These are phyloP conservation scores for Mystacornis crossleyi DNA, from an alignment of 2,113 vertebrate species.

Conservation along the genomic window DNA sequence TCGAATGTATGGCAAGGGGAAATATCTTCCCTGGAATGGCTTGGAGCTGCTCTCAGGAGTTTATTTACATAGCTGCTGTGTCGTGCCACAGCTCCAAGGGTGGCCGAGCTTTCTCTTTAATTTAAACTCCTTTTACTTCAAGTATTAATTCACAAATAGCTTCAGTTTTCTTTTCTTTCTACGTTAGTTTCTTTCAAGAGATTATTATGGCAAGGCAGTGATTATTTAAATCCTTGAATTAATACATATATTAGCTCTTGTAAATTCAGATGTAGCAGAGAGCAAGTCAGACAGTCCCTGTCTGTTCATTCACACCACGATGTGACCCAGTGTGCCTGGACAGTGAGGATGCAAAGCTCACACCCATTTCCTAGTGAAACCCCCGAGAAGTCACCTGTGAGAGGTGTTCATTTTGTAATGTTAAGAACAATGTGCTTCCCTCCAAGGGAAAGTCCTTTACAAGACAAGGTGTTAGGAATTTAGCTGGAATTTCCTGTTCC, in stretches of 20 bases:
- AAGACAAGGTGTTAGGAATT: not conserved
- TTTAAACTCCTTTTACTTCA: not conserved
- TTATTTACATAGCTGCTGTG: constrained; percentile 24
- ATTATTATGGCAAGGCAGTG: not conserved
- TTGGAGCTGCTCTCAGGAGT: constrained; percentile 10
- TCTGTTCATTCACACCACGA: accelerated
- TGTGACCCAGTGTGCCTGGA: accelerated
- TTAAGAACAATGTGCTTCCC: not conserved
- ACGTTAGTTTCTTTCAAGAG: not conserved
- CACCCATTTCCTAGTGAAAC: not conserved
- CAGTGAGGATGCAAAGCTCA: not conserved
- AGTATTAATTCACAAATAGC: not conserved
- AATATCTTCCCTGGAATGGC: not conserved
- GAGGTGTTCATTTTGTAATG: not conserved
- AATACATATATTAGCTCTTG: not conserved
- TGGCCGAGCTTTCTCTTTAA: not conserved
- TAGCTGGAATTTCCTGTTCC: not conserved
- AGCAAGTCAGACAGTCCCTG: not conserved
- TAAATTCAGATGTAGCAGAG: not conserved
- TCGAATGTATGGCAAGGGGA: not conserved
- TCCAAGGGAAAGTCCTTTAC: not conserved
- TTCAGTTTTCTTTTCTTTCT: not conserved
- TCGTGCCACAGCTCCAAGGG: not conserved
- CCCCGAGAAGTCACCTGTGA: not conserved
- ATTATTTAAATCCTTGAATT: not conserved